Conservation (phyloP, 23 tunicate genomes). For the Oikopleura albicans region DNA sequence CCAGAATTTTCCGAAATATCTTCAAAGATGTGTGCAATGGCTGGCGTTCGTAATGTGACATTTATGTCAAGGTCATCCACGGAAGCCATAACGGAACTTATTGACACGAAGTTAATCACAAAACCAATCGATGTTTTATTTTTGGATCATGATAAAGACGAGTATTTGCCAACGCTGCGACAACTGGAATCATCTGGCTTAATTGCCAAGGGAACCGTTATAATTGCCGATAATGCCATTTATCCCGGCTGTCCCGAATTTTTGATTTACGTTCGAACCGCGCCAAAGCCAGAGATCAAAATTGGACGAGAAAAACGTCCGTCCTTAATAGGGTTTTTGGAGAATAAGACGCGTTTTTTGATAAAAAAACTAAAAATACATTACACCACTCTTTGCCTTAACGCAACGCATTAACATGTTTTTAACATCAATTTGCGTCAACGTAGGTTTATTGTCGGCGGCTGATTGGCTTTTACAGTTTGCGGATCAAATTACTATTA, state of each 20-base stretch:
- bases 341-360: no score
- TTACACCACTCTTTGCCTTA: no score
- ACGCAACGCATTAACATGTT: no score
- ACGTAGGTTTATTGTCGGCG: no score
- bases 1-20: background rate
- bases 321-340: no score
- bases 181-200: background rate
- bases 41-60: background rate
- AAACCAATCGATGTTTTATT: background rate
- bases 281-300: no score
- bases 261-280: slow-evolving; percentile 9
- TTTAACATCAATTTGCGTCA: no score
- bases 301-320: no score
- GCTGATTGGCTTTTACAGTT: no score
- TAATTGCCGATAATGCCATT: background rate
- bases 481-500: no score
- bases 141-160: background rate
- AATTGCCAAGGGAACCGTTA: background rate
- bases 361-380: no score
- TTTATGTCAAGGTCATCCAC: background rate
- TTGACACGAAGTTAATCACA: background rate
- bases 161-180: background rate
- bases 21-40: background rate
- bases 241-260: slow-evolving; percentile 6
- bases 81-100: background rate